Evolutionary conservation across 2,113 vertebrate genomes (phyloP).

Genomic region (Gorsachius goisagi): DNA sequence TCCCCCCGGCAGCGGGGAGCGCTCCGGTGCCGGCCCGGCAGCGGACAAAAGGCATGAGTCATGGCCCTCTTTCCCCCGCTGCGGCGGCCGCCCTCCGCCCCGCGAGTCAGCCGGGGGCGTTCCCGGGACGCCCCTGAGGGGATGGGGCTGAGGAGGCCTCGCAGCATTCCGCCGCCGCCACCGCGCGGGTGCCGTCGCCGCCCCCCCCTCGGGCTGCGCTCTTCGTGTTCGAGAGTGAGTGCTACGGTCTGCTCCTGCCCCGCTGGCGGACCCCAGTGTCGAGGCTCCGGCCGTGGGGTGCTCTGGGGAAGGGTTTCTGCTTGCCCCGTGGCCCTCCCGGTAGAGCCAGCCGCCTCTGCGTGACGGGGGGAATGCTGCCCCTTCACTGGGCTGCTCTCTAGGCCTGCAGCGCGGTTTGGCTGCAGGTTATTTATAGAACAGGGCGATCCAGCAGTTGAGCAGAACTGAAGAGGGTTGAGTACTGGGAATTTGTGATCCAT

Average conservation of each 20-base stretch:
- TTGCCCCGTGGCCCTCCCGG: not conserved
- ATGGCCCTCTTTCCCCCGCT: not conserved
- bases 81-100: not conserved
- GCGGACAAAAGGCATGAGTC: not conserved
- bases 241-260: fast-evolving
- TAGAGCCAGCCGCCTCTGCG: not conserved
- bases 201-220: fast-evolving
- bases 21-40: not conserved
- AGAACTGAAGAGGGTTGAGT: not conserved
- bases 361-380: not conserved
- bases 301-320: not conserved
- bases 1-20: not conserved
- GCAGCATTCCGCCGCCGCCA: too few species aligned
- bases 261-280: too few species aligned
- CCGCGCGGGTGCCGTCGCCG: not conserved
- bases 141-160: not conserved
- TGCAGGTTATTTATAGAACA: not conserved
- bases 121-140: not conserved
- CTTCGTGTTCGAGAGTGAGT: too few species aligned
- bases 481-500: fast-evolving
- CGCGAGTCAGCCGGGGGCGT: too few species aligned
- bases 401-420: not conserved
- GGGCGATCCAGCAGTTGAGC: not conserved
- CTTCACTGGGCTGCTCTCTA: fast-evolving
- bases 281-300: not conserved